phyloP scores from a whole-genome alignment of 2,113 vertebrate species.

The Sylvicapra grimmia region DNA sequence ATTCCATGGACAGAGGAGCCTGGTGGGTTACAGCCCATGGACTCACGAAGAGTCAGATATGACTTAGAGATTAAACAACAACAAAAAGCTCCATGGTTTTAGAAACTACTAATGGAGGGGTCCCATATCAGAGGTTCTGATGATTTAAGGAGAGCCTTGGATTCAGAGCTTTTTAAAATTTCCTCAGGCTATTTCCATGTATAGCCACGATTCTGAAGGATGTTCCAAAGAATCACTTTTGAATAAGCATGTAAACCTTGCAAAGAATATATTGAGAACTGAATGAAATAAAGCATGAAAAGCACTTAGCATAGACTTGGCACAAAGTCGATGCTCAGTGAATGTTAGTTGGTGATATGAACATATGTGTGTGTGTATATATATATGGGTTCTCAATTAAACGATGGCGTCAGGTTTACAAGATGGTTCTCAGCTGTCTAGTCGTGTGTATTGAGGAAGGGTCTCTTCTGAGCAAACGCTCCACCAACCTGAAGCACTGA shows the following conservation, averaged over 20 bases:
- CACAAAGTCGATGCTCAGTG: background rate
- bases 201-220: background rate
- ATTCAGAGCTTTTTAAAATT: background rate
- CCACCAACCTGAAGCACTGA: background rate
- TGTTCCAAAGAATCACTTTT: background rate
- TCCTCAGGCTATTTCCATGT: background rate
- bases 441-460: too few species aligned
- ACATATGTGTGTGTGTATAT: accelerated
- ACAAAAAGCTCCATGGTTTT: background rate
- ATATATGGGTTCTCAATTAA: background rate
- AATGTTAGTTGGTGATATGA: background rate
- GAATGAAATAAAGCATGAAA: background rate
- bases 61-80: background rate
- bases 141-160: background rate
- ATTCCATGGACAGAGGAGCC: background rate
- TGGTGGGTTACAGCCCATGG: background rate
- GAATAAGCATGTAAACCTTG: background rate
- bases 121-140: background rate
- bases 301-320: background rate
- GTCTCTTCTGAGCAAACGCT: background rate
- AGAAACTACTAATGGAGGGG: background rate
- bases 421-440: background rate
- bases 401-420: background rate
- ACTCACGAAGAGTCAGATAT: background rate
- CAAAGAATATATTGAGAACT: background rate